Conservation (phyloP, 1,140 invertebrate species). For the Eupristina koningsbergeri region DNA sequence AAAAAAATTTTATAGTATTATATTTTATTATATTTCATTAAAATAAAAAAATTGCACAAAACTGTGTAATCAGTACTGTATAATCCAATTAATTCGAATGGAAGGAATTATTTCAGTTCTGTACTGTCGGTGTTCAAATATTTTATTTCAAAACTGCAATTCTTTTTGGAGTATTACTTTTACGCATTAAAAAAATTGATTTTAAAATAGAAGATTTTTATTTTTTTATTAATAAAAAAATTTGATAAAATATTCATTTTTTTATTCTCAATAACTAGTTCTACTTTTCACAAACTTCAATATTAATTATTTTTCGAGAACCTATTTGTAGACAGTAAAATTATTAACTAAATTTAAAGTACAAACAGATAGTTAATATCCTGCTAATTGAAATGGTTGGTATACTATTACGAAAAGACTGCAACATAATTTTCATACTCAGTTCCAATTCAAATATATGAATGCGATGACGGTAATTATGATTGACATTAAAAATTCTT, state of each 20-base stretch:
- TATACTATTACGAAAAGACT: not conserved
- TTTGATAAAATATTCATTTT: not conserved
- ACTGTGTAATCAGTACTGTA: not conserved
- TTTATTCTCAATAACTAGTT: not conserved
- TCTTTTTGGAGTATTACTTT: not conserved
- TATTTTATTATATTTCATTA: constrained; percentile 5
- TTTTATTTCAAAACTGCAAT: not conserved
- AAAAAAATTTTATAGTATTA: not conserved
- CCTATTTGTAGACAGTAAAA: not conserved
- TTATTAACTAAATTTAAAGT: not conserved
- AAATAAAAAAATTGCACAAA: not conserved
- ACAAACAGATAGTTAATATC: not conserved
- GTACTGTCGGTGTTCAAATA: not conserved
- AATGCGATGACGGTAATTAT: not conserved
- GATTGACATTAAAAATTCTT: not conserved
- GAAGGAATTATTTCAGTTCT: constrained; percentile 1
- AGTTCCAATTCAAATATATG: not conserved
- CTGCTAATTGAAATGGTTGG: not conserved
- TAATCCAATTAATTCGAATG: constrained; percentile 9
- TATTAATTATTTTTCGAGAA: not conserved
- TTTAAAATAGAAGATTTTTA: not conserved
- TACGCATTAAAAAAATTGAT: not conserved
- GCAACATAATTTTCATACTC: not conserved
- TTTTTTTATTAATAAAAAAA: not conserved
- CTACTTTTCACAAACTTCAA: not conserved